phyloP scores from a whole-genome alignment of 2,113 vertebrate species.

The Gadus chalcogrammus region DNA sequence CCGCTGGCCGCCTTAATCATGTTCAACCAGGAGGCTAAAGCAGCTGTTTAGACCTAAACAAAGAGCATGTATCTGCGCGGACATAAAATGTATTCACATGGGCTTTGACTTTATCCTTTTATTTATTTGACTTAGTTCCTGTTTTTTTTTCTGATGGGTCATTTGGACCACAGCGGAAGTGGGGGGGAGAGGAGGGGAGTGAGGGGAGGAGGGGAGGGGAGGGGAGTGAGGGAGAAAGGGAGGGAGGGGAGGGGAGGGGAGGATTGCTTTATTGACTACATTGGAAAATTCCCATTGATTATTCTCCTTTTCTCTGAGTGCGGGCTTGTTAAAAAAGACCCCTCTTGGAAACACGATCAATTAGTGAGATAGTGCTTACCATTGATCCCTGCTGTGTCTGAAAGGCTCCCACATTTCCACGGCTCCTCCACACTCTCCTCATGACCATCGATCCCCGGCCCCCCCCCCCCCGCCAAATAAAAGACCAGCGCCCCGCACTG shows the following conservation, averaged over 20 bases:
- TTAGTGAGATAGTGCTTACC: constrained; percentile 75
- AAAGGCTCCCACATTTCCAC: constrained; percentile 49
- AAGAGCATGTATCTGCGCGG: not conserved
- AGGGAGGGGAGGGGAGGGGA: constrained; percentile 8
- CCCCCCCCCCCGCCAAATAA: constrained; percentile 57
- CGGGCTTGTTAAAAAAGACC: constrained; percentile 73
- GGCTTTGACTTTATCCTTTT: not conserved
- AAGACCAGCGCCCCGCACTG: constrained; percentile 52
- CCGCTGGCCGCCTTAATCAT: constrained; percentile 27
- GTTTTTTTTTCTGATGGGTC: constrained; percentile 24
- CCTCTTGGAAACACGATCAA: constrained; percentile 74
- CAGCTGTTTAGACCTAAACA: not conserved
- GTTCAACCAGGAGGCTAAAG: constrained; percentile 30
- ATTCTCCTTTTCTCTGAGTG: constrained; percentile 66
- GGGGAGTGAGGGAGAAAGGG: constrained; percentile 19
- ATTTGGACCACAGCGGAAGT: constrained; percentile 22
- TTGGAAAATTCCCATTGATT: constrained; percentile 76
- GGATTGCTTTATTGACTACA: constrained; percentile 62
- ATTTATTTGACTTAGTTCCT: not conserved
- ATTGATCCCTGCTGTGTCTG: constrained; percentile 66
- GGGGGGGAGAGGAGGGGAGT: constrained; percentile 17
- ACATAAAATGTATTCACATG: not conserved
- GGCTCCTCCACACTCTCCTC: constrained; percentile 61
- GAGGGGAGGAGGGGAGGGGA: too few species aligned
- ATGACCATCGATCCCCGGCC: constrained; percentile 73